phyloP scores from a whole-genome alignment of 2,888 invertebrate genomes.

The Standfussiana lucernea region DNA sequence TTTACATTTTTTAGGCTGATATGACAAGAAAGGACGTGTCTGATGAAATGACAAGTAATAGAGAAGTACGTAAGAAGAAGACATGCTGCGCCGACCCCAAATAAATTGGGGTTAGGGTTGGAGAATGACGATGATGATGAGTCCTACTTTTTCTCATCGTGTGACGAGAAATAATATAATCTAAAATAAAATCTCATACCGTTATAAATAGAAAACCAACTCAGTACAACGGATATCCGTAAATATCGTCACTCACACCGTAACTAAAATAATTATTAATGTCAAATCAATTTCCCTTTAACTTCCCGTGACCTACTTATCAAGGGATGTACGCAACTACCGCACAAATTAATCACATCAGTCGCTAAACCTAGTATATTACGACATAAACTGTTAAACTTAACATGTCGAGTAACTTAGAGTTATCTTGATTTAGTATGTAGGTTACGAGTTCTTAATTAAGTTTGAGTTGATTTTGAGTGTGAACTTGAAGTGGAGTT shows the following conservation, averaged over 20 bases:
- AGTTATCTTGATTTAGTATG: constrained; percentile 31
- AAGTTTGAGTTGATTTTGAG: constrained; percentile 1
- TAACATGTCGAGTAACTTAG: constrained; percentile 19
- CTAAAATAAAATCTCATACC: neutral
- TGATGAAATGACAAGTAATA: too few relatives aligned
- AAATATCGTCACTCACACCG: neutral
- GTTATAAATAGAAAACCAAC: neutral
- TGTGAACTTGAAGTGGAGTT: neutral
- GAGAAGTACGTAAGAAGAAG: too few relatives aligned
- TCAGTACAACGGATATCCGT: neutral
- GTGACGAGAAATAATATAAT: too few relatives aligned
- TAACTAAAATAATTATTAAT: neutral
- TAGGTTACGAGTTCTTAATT: constrained; percentile 17
- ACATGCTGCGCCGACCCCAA: too few relatives aligned
- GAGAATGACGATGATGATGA: too few relatives aligned
- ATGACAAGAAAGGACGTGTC: too few relatives aligned
- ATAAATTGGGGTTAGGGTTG: too few relatives aligned
- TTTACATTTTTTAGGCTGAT: too few relatives aligned
- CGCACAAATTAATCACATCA: constrained; percentile 43
- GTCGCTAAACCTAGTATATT: constrained; percentile 41
- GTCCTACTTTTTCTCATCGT: too few relatives aligned
- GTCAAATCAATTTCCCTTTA: constrained; percentile 2
- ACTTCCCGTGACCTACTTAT: constrained; percentile 24
- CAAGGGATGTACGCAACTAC: constrained; percentile 7
- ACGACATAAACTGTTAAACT: constrained; percentile 39